Conservation (phyloP, 2,797 vertebrate genomes). For the Poeciliopsis infans region DNA sequence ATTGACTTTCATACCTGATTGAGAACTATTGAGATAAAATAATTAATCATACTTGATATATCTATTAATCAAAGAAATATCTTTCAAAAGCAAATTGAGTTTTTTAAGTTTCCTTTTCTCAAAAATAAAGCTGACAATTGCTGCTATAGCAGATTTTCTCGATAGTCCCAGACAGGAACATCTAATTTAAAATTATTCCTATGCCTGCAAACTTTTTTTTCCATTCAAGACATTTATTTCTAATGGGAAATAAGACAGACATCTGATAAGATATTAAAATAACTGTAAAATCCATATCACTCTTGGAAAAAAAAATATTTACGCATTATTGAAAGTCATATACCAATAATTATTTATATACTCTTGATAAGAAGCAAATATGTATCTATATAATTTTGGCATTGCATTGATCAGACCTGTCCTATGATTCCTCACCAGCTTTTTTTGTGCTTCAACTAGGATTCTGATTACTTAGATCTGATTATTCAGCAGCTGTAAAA, state of each 20-base stretch:
- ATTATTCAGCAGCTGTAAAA: too few species aligned
- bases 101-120: neutral
- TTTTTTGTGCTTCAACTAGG: neutral
- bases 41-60: neutral
- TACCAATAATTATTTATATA: neutral
- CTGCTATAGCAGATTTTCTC: neutral
- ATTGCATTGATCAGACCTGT: neutral
- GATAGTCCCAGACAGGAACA: neutral
- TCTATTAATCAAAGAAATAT: neutral
- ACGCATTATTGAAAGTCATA: neutral
- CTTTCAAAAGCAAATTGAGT: neutral
- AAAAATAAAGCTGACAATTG: neutral
- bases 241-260: neutral
- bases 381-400: too few species aligned
- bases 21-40: neutral
- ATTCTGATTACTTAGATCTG: too few species aligned
- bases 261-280: neutral
- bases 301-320: neutral
- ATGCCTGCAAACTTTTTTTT: neutral
- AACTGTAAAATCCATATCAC: neutral
- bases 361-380: neutral
- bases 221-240: neutral
- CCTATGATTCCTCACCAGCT: neutral
- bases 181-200: neutral
- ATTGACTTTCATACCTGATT: slow-evolving; percentile 3